A percentile compares a stretch with the other conserved stretches of the same genome.
Evolutionary conservation across 2,113 vertebrate species (phyloP).

Genomic region (Tachysurus fulvidraco): DNA sequence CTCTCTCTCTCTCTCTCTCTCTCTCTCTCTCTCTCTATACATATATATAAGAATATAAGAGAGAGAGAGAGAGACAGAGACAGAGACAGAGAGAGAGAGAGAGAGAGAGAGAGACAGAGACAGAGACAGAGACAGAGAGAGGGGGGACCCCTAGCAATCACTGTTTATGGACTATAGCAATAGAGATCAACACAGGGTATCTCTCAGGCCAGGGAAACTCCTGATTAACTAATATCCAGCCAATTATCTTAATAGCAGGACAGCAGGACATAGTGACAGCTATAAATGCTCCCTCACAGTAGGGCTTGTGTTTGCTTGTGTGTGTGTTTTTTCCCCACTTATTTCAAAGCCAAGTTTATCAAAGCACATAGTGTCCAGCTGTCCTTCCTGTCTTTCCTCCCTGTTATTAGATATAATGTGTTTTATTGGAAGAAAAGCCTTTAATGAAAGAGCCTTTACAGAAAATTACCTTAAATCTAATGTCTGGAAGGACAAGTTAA

Average conservation of each 20-base stretch:
- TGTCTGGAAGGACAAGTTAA: background rate
- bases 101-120: background rate
- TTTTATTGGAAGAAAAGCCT: conserved; percentile 3
- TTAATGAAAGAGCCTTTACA: conserved; percentile 7
- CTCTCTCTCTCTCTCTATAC: too few relatives aligned
- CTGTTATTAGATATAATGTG: conserved; percentile 6
- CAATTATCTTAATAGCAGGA: conserved; percentile 73
- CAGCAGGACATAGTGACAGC: conserved; percentile 70
- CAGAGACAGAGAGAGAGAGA: background rate
- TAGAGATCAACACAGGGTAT: conserved; percentile 56
- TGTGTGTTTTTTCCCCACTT: conserved; percentile 59
- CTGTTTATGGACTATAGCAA: conserved; percentile 17
- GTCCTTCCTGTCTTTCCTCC: background rate
- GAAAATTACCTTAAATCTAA: background rate
- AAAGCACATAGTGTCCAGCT: conserved; percentile 71
- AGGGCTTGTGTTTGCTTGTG: conserved; percentile 67
- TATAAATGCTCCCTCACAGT: conserved; percentile 70
- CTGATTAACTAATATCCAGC: conserved; percentile 73
- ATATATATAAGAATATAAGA: too few relatives aligned
- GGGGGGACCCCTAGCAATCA: conserved; percentile 30
- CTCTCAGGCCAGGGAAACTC: conserved; percentile 60
- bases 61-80: too few relatives aligned
- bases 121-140: conserved; percentile 37
- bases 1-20: too few relatives aligned
- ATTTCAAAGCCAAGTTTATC: conserved; percentile 70